Evolutionary conservation across 1,140 invertebrate genomes (phyloP).

Genomic region (Drosophila azteca): DNA sequence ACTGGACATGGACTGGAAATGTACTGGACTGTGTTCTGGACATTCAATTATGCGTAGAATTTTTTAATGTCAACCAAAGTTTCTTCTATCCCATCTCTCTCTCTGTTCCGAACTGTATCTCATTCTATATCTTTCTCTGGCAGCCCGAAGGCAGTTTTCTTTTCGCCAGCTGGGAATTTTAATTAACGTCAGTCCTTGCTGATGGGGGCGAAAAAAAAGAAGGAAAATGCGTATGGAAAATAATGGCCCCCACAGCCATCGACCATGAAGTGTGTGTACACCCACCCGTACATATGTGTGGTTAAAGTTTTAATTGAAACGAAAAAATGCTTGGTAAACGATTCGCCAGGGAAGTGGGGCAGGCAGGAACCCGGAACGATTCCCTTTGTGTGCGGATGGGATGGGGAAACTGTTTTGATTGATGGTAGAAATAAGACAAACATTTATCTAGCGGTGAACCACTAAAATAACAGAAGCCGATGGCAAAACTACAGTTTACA

Average conservation of each 20-base stretch:
- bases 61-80: conserved; percentile 33
- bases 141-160: conserved; percentile 22
- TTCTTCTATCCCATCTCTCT: conserved; percentile 19
- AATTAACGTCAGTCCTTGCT: conserved; percentile 43
- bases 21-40: conserved; percentile 10
- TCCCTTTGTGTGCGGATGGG: no score
- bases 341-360: neutral
- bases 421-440: no score
- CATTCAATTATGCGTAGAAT: conserved; percentile 55
- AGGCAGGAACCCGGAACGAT: no score
- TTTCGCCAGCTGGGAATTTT: conserved; percentile 48
- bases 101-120: neutral
- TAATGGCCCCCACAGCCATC: conserved; percentile 34
- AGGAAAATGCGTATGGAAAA: conserved; percentile 45
- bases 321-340: conserved; percentile 25
- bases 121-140: neutral
- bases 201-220: neutral
- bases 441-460: no score
- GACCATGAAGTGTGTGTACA: neutral
- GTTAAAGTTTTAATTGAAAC: conserved; percentile 52
- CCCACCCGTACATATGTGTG: conserved; percentile 6
- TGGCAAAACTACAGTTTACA: no score
- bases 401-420: no score
- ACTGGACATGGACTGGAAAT: conserved; percentile 21
- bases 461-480: no score